Base-by-base conservation (phyloP, 2,113 vertebrate species). In the Hydrolagus affinis region DNA sequence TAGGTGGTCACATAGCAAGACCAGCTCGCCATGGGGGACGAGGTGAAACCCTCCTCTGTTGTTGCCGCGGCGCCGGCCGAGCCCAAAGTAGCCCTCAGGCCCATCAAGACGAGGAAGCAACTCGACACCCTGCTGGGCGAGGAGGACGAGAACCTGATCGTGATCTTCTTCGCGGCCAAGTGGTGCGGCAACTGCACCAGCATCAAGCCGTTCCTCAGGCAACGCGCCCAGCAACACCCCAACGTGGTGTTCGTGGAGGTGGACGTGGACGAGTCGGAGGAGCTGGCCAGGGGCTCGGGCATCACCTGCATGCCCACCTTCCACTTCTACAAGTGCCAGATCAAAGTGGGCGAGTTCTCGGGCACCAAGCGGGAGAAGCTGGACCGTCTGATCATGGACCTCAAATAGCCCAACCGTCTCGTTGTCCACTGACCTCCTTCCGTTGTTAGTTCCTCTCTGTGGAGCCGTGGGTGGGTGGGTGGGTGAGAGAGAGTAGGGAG, bases 231-330 rank as follows among this genome's bases (percentile, higher is more conserved):
- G 8, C 78, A 83, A 25, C 9, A 30, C 59, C 78, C 15, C 60
- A 62, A 83, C 17, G 62, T 83, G 14, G 66, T 83, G 25, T 83
- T 83, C 62, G 78, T n/a, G 25, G 78, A 83, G 62, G 78, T 83
- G 14, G 78, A 83, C 60, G 78, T 83, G 62, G 78, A 83, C 21
- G 78, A 83, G 60, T 83, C 78, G 60, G 78, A 83, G 28, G 78
- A 66, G 0, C 62, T 83, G 62, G 23, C 78, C 25, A 25, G 78
- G 14, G 78, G 25, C 0, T 23, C 32, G 14, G 78, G 60, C 23
- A 83, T 83, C 62, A 83, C 8, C 60, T 83, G 78, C 59, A 83
- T 83, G 78, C 78, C 78, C 60, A 83, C 78, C 8, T 83, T 83
- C 23, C 78, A 83, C 15, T 83, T 83, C 78, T 83, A 68, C 60